Base-by-base conservation (phyloP, 1,140 invertebrate genomes). In the Halictus rubicundus region DNA sequence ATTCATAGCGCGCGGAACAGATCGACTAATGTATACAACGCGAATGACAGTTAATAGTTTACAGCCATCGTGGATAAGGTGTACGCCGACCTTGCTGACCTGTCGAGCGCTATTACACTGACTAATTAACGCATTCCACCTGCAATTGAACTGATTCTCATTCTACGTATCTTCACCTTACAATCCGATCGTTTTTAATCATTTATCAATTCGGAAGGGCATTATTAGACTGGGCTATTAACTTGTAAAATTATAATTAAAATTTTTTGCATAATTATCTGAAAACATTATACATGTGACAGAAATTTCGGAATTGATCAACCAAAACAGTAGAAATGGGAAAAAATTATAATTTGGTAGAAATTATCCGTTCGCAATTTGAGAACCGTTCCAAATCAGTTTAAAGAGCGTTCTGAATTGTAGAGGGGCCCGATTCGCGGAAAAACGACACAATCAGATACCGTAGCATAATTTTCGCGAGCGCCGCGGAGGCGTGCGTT, bases 21-120 rank as follows among this genome's bases (percentile, higher is more conserved):
- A 25, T 2, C 69, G 49, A 63, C 25, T 57, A 70, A 80, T 23
- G 14, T 70, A 9, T 49, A 46, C 65, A 46, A 61, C 37, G 27
- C 23, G 23, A 78, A 73, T 78, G 64, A 83, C 65, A 64, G 52
- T 27, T 49, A 64, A 79, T 64, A 73, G 75, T 74, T 79, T 73
- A 37, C 60, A 39, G 27, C 9, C 25, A 73, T 66, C 39, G 39
- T 23, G 49, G 39, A 66, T 73, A 66, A 78, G 49, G 21, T 73
- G 69, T 23, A 23, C 32, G 21, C 21, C 32, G 23, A 71, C n/a
- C 32, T 72, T 59, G 61, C 21, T 27, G 61, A 79, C 6, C n/a
- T 4, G 25, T 23, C 39, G 52, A 21, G 25, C 61, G 16, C 25
- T 4, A 79, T 65, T 73, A 49, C 25, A 49, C 21, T 52, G 21